These are phyloP conservation scores for Pediacus dermestoides DNA, from an alignment of 2,888 invertebrate species.

Conservation along the genomic window DNA sequence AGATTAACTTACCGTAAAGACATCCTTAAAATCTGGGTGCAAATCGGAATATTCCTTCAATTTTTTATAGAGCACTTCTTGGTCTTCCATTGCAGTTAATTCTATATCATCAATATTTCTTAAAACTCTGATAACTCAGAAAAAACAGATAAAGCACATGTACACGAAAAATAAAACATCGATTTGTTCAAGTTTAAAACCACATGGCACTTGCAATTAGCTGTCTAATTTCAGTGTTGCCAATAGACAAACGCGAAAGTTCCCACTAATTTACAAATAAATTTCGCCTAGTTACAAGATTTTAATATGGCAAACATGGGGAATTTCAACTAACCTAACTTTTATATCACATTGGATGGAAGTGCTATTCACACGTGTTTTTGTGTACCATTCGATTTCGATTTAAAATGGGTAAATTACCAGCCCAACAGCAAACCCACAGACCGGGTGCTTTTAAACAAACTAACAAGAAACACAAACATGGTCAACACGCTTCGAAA, in stretches of 20 bases:
- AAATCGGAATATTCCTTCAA: not conserved
- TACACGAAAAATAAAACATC: not conserved
- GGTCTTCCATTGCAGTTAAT: not conserved
- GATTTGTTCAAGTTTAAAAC: slow-evolving; percentile 5
- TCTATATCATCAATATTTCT: no score
- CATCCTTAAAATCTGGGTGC: not conserved
- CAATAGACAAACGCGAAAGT: no score
- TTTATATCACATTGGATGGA: no score
- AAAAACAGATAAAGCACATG: not conserved
- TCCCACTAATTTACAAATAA: no score
- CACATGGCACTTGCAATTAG: no score
- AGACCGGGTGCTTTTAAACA: slow-evolving; percentile 87
- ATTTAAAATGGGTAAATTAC: no score
- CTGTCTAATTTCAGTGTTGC: not conserved
- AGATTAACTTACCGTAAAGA: slow-evolving; percentile 1
- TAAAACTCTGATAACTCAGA: no score
- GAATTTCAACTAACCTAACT: no score
- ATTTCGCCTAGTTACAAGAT: no score
- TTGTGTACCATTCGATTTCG: no score
- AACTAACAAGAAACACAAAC: slow-evolving; percentile 90
- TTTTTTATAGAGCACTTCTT: not conserved
- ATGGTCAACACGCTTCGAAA: slow-evolving; percentile 88
- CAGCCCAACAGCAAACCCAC: slow-evolving; percentile 60
- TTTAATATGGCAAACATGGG: no score
- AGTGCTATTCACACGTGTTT: no score